These are phyloP conservation scores for Dendroctonus ponderosae DNA, from an alignment of 1,140 invertebrate genomes.

Conservation along the genomic window DNA sequence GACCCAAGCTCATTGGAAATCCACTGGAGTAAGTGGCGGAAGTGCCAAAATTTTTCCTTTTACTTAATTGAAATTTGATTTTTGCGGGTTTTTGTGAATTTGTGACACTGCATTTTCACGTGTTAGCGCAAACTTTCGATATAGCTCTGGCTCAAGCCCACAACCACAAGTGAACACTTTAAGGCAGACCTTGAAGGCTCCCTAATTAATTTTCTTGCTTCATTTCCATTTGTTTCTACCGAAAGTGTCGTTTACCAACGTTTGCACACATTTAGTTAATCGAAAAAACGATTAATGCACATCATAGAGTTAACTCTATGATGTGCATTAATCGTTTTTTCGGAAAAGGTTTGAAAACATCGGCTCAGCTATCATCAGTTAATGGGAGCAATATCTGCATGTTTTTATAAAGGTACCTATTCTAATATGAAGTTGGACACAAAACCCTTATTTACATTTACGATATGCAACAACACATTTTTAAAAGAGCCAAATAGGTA, in stretches of 20 bases:
- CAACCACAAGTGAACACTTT: background rate
- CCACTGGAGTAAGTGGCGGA: slow-evolving; percentile 17
- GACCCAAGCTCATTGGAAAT: slow-evolving; percentile 4
- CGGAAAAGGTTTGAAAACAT: no score
- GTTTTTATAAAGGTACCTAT: no score
- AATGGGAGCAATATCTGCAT: no score
- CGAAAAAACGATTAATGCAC: no score
- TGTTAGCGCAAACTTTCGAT: background rate
- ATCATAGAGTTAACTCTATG: no score
- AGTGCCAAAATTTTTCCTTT: slow-evolving; percentile 20
- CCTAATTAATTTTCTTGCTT: slow-evolving; percentile 7
- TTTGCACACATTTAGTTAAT: no score
- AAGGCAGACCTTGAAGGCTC: slow-evolving; percentile 20
- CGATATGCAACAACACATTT: no score
- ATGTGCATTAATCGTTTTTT: no score
- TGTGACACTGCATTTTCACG: background rate
- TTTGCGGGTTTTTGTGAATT: background rate
- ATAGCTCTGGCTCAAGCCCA: background rate
- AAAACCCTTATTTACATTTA: no score
- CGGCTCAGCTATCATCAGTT: no score
- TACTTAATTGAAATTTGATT: slow-evolving; percentile 6
- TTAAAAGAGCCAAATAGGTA: no score
- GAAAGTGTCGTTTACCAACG: background rate
- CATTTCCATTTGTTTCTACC: background rate
- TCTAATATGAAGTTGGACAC: no score